Base-by-base conservation (phyloP, 1,140 invertebrate species). In the Pachyrhynchus sulphureomaculatus region DNA sequence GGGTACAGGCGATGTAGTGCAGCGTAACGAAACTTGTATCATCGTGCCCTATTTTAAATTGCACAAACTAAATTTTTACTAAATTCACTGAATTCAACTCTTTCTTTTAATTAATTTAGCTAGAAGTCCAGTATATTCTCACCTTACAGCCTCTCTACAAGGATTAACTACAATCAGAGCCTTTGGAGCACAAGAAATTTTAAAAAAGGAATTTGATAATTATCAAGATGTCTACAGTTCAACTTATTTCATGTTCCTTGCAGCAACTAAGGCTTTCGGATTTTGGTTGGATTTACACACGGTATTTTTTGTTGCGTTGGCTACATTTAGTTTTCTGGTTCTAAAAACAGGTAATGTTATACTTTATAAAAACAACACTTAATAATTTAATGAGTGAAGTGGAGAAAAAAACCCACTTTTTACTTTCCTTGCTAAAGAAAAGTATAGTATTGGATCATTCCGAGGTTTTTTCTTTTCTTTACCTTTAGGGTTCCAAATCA, bases 101-200 rank as follows among this genome's bases (percentile, higher is more conserved):
- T 26, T 26, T 8, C 3, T 1, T 29, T 2, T 29, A 10, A 9
- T 29, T 29, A 9, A 75, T 78, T 18, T 63, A 87, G 86, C 82
- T 13, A 84, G 86, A 44, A 89, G 86, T 29, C 26, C 26, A 2
- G 26, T 29, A 29, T 29, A 29, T 29, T 29, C 26, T 29, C 26
- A 29, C 26, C 80, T 95, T 24, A 88, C 86, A 24, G 83, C 90
- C 0, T 87, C 89, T 0, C 68, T 94, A 1, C 84, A 87, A 65
- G 92, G 92, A 2, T 77, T 95, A 2, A 82, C 86, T 49, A 93
- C 91, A 0, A 92, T 95, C 29, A 79, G 92, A 53, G 89, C 91
- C 4, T 84, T 86, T 20, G 80, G 82, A 8, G 77, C 82, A 5
- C 80, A 90, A 71, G 78, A 82, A 57, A 78, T 85, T 51, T 81